These are phyloP conservation scores for Ceuthmochares aereus DNA, from an alignment of 2,113 vertebrate genomes.

Conservation along the genomic window DNA sequence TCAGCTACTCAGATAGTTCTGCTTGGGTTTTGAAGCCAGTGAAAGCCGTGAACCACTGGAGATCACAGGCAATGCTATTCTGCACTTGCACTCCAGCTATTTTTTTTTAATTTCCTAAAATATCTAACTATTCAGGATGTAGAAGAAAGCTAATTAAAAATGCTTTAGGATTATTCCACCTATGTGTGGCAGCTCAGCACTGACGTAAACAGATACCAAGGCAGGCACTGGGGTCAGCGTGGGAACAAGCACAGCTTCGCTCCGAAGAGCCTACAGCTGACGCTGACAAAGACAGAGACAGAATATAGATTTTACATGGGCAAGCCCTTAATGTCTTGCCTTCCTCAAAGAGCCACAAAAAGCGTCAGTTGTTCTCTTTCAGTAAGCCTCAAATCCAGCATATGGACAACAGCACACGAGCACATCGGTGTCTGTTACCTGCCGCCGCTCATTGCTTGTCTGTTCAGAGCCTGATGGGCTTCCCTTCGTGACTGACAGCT, in stretches of 20 bases:
- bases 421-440: background rate
- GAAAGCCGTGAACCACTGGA: background rate
- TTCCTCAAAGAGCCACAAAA: background rate
- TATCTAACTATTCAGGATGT: background rate
- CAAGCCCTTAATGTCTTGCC: background rate
- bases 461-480: background rate
- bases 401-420: background rate
- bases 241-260: background rate
- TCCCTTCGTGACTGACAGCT: background rate
- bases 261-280: background rate
- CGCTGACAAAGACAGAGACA: background rate
- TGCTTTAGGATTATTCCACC: background rate
- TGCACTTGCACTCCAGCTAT: background rate
- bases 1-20: background rate
- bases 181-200: background rate
- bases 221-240: background rate
- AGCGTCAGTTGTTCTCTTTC: background rate
- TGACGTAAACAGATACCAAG: background rate
- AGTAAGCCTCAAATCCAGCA: background rate
- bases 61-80: background rate
- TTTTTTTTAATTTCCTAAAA: background rate
- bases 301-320: background rate
- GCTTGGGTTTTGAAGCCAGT: background rate
- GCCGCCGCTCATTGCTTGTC: background rate
- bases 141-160: background rate